Evolutionary conservation across 23 tunicate species (phyloP), one percentile per base, ranked within the genome.

Genomic region (Halocynthia roretzi): DNA sequence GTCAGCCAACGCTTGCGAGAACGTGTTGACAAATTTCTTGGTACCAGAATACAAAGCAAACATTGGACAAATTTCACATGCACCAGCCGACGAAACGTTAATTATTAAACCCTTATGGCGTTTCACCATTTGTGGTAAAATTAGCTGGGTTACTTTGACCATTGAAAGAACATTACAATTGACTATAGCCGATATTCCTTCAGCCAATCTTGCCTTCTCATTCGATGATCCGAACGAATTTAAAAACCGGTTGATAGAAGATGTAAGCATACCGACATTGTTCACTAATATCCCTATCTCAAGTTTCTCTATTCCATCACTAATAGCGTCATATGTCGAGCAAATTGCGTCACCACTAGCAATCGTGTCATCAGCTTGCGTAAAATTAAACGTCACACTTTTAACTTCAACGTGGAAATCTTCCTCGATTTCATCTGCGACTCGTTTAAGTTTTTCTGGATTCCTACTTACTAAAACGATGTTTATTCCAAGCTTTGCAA

Each of bases 381-480:
- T 75, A 85, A 91, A 91, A 66, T 91, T 91, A 10, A 72, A 80
- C 9, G 74, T 76, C 64, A 91, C 78, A n/a, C 58, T 22, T 63
- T 53, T 71, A 6, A 87, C 82, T 65, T 91, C 72, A 6, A 85
- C 81, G 20, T 62, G n/a, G 73, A 61, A 85, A 7, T 85, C 76
- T 54, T 62, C 64, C 22, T 81, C 49, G 7, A 91, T 50, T 71
- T 81, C 80, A 0, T 63, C 60, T 65, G 97, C 90, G 31, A 81
- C 84, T 9, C 56, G 53, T 31, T 71, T 20, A 7, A 91, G 76
- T 52, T 91, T 91, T 61, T 85, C 87, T 19, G 81, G 64, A 67
- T 73, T 91, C 52, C 97, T 68, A 62, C 97, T 91, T 1, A 91
- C 84, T 7, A 91, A 55, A 61, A 85, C 97, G 52, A 91, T 85